These are phyloP conservation scores for Papilio polyxenes DNA, from an alignment of 1,140 invertebrate species.

Conservation along the genomic window DNA sequence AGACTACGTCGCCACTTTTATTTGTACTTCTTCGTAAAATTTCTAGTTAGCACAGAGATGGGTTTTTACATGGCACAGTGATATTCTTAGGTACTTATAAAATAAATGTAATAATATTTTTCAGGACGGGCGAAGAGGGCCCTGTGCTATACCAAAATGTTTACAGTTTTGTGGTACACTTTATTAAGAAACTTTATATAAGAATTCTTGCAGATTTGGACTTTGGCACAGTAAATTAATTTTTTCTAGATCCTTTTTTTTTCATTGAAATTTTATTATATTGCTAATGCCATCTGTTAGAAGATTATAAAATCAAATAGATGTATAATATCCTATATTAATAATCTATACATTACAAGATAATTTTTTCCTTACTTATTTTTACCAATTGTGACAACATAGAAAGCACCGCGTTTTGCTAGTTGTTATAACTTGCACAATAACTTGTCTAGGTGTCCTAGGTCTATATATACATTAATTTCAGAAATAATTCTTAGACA, in stretches of 20 bases:
- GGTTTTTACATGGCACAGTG: constrained; percentile 2
- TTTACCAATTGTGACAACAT: too few species aligned
- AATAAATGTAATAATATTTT: not conserved
- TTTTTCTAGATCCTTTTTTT: too few species aligned
- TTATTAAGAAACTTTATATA: not conserved
- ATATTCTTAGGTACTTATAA: constrained; percentile 9
- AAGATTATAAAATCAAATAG: too few species aligned
- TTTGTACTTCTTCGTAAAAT: constrained; percentile 36
- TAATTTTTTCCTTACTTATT: too few species aligned
- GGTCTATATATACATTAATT: not conserved
- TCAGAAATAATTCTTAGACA: not conserved
- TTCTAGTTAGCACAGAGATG: constrained; percentile 20
- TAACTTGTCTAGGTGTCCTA: not conserved
- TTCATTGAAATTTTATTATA: too few species aligned
- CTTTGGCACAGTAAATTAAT: too few species aligned
- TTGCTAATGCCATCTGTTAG: too few species aligned
- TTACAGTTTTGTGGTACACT: not conserved
- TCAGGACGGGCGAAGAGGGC: not conserved
- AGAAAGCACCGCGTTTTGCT: too few species aligned
- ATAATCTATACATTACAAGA: too few species aligned
- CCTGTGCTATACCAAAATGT: not conserved
- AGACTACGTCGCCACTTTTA: constrained; percentile 49
- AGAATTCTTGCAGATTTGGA: not conserved
- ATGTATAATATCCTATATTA: too few species aligned
- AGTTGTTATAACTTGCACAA: too few species aligned